These are phyloP conservation scores for Drosophila conformis DNA, from an alignment of 2,888 invertebrate genomes.

Conservation along the genomic window DNA sequence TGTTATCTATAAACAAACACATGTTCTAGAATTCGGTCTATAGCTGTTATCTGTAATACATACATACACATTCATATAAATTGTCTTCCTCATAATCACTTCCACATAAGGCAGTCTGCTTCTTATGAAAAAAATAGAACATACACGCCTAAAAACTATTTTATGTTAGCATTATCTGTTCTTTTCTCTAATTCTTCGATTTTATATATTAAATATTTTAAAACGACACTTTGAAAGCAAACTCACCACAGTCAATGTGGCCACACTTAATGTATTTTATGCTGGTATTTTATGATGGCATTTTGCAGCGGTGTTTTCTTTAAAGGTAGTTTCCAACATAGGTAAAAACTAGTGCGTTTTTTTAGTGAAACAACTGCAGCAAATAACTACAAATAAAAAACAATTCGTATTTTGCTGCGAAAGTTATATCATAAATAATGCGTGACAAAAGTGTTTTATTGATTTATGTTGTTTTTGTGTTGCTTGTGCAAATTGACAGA, in stretches of 20 bases:
- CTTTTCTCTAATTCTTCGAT: neutral
- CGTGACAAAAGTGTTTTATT: constrained; percentile 70
- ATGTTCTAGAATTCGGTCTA: neutral
- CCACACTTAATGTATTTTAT: constrained; percentile 2
- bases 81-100: neutral
- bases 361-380: constrained; percentile 13
- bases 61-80: neutral
- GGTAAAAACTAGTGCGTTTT: constrained; percentile 25
- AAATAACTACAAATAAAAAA: constrained; percentile 32
- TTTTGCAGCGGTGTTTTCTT: neutral
- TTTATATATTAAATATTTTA: neutral
- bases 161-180: neutral
- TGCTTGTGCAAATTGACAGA: constrained; percentile 66
- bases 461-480: constrained; percentile 66
- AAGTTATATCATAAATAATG: constrained; percentile 52
- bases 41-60: neutral
- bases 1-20: neutral
- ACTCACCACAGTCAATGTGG: constrained; percentile 6
- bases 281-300: constrained; percentile 17
- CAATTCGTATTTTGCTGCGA: constrained; percentile 40
- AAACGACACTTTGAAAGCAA: neutral
- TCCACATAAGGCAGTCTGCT: neutral
- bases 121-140: too few relatives aligned
- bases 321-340: neutral
- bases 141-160: neutral